These are phyloP conservation scores for Cheiracanthium punctorium DNA, from an alignment of 2,888 invertebrate genomes.

Conservation along the genomic window DNA sequence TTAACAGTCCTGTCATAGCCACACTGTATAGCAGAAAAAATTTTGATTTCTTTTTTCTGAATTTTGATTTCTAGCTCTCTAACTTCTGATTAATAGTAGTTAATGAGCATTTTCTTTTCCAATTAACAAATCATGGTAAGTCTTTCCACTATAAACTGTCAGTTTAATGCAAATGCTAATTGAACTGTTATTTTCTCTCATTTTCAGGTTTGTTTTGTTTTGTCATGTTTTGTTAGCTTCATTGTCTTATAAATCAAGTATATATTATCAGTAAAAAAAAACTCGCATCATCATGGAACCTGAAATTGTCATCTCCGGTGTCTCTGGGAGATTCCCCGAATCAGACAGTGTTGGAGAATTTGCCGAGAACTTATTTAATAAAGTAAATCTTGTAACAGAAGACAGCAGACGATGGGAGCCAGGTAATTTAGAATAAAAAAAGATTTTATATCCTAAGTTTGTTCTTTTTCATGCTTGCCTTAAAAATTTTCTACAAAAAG, in stretches of 20 bases:
- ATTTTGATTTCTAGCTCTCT: no score
- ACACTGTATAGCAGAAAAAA: no score
- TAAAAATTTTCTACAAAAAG: no score
- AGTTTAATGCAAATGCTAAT: no score
- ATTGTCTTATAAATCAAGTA: neutral
- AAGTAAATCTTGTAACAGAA: slow-evolving; percentile 94
- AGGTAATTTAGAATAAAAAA: slow-evolving; percentile 79
- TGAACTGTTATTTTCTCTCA: neutral
- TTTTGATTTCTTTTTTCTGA: no score
- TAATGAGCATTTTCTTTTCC: no score
- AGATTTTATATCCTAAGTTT: no score
- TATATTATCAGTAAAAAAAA: slow-evolving; percentile 13
- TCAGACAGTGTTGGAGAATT: slow-evolving; percentile 94
- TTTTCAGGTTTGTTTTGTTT: neutral
- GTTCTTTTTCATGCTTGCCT: no score
- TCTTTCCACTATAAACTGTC: no score
- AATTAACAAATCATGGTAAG: no score
- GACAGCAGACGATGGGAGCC: slow-evolving; percentile 92
- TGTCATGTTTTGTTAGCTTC: slow-evolving; percentile 36
- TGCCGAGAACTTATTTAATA: slow-evolving; percentile 90
- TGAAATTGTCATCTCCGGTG: slow-evolving; percentile 86
- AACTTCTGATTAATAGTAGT: no score
- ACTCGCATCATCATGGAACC: slow-evolving; percentile 78
- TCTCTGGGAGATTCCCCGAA: slow-evolving; percentile 93
- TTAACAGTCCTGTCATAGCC: no score